Evolutionary conservation across 2,888 invertebrate species (phyloP).

Genomic region (Sericinus montela): DNA sequence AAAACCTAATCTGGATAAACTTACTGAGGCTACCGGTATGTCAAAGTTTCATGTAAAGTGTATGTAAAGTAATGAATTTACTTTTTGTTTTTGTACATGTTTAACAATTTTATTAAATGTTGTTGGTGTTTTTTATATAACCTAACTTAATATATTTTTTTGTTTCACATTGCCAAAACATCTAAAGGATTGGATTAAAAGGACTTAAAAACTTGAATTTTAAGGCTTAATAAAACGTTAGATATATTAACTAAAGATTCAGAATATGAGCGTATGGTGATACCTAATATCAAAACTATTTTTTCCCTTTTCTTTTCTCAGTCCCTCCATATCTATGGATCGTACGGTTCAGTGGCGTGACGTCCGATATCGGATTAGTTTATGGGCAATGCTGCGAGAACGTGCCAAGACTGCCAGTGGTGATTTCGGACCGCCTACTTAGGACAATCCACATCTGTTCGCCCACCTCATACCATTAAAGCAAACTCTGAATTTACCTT

Average conservation of each 20-base stretch:
- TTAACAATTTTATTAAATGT: too few species aligned
- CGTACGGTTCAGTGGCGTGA: slow-evolving; percentile 41
- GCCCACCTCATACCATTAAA: slow-evolving; percentile 1
- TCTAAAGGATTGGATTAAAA: too few species aligned
- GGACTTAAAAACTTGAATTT: too few species aligned
- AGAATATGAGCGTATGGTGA: slow-evolving; percentile 2
- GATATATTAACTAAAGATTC: too few species aligned
- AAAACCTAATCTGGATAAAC: slow-evolving; percentile 8
- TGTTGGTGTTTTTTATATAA: too few species aligned
- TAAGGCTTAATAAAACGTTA: too few species aligned
- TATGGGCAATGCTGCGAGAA: slow-evolving; percentile 52
- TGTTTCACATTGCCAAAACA: too few species aligned
- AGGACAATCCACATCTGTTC: slow-evolving; percentile 25
- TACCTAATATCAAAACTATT: slow-evolving; percentile 26
- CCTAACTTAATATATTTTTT: too few species aligned
- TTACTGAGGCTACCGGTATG: slow-evolving; percentile 11
- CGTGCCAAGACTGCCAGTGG: slow-evolving; percentile 42
- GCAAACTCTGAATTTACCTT: slow-evolving; percentile 8
- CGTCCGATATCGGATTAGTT: slow-evolving; percentile 61
- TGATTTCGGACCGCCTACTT: slow-evolving; percentile 32
- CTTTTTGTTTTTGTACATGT: too few species aligned
- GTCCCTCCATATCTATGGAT: slow-evolving; percentile 41
- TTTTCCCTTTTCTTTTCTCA: slow-evolving; percentile 32
- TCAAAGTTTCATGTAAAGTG: slow-evolving; percentile 15
- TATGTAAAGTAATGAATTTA: slow-evolving; percentile 12